Evolutionary conservation across 2,797 vertebrate genomes (phyloP), one percentile per base, ranked within the genome.

Genomic region (Smutsia gigantea): DNA sequence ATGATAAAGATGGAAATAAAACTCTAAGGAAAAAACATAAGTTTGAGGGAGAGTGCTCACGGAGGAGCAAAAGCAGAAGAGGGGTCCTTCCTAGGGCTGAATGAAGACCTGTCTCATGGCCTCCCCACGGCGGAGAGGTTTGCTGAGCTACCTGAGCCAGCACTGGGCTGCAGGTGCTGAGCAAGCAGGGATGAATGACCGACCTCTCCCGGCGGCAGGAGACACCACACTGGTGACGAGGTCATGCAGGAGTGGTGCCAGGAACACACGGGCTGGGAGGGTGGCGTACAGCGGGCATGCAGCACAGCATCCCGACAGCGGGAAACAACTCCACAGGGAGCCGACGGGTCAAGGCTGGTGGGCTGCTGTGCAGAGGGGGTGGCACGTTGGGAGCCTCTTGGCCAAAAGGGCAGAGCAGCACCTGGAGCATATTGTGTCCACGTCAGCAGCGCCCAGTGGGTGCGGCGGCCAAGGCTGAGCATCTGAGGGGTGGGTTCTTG

Each of bases 231-330:
- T 64, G 8, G 5, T 5, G 81, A 64, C 46, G 46, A 46, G 10
- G 46, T 12, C 46, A 46, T 46, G 46, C 46, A 46, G 14, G 15
- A 81, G 17, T 37, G 31, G 57, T 37, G 2, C 31, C 1, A 0
- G 10, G 11, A 64, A 17, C 14, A 27, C 8, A 37, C 25, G 59
- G 46, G 3, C 1, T 29, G 25, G 29, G 5, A 29, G 31, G 3
- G 12, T 4, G 14, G 2, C 18, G 6, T 31, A 4, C 23, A 46
- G 25, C 31, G 3, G 7, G 3, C 29, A 19, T 19, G 2, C 4
- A 39, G 46, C 46, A 46, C 11, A 12, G 11, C 46, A 11, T 46
- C 10, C 46, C 46, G 61, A n/a, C 0, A 53, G 0, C 14, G 39
- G 57, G 29, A 37, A 86, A 53, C 27, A 51, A 17, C 8, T 6